Conservation (phyloP, 1,140 invertebrate genomes). For the Camponotus floridanus region DNA sequence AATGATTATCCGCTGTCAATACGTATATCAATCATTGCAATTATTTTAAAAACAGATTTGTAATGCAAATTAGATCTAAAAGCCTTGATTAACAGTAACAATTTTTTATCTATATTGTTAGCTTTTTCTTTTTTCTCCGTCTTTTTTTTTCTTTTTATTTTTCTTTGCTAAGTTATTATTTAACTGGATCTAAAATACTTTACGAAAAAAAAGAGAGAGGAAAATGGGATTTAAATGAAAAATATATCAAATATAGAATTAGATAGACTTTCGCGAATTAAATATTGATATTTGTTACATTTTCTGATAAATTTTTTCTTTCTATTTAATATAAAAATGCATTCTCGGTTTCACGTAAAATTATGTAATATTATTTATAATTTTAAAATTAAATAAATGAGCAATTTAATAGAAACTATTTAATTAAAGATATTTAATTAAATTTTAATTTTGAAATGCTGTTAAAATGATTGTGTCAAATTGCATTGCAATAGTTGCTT, state of each 20-base stretch:
- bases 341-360: neutral
- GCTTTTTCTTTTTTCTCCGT: too few species aligned
- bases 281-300: neutral
- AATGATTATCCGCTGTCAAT: constrained; percentile 69
- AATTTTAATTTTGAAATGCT: neutral
- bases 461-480: constrained; percentile 11
- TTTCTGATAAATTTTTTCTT: neutral
- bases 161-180: neutral
- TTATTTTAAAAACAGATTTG: constrained; percentile 59
- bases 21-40: constrained; percentile 1
- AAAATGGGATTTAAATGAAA: constrained; percentile 5
- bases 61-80: constrained; percentile 39
- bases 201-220: too few species aligned
- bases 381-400: neutral
- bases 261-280: neutral
- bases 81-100: constrained; percentile 5
- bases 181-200: neutral
- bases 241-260: neutral
- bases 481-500: constrained; percentile 15
- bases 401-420: neutral
- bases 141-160: too few species aligned
- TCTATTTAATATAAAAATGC: neutral
- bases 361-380: neutral
- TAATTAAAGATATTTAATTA: constrained; percentile 18
- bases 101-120: neutral